Conservation (phyloP, 1,140 invertebrate species). For the Drosophila rufa region DNA sequence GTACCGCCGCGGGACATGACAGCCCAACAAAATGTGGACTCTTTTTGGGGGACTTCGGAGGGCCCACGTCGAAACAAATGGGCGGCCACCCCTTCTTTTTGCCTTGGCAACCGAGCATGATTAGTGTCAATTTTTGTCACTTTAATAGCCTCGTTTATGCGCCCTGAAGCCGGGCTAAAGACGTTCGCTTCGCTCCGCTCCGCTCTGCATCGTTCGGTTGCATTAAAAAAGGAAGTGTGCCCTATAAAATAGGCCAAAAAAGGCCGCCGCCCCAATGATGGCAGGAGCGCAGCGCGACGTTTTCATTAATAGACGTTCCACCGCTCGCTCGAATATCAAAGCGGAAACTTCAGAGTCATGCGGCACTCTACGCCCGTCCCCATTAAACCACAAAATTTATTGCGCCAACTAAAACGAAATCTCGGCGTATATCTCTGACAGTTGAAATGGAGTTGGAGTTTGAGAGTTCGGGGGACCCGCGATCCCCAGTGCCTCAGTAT, state of each 20-base stretch:
- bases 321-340: conserved; percentile 69
- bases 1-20: conserved; percentile 58
- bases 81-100: conserved; percentile 69
- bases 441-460: conserved; percentile 31
- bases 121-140: conserved; percentile 83
- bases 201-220: conserved; percentile 42
- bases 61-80: conserved; percentile 38
- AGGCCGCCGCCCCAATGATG: conserved; percentile 32
- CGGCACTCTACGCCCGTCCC: conserved; percentile 73
- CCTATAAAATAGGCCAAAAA: conserved; percentile 78
- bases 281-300: conserved; percentile 44
- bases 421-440: conserved; percentile 53
- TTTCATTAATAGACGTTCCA: conserved; percentile 75
- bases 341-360: conserved; percentile 77
- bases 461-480: conserved; percentile 5
- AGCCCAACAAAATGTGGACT: conserved; percentile 63
- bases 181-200: conserved; percentile 5
- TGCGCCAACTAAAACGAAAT: conserved; percentile 82
- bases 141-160: conserved; percentile 76
- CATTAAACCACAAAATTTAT: conserved; percentile 84
- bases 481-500: neutral
- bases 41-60: conserved; percentile 20
- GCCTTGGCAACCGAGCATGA: conserved; percentile 69
- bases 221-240: conserved; percentile 77
- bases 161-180: conserved; percentile 21